These are phyloP conservation scores for Crocidura indochinensis DNA, from an alignment of 2,797 vertebrate species.

Conservation along the genomic window DNA sequence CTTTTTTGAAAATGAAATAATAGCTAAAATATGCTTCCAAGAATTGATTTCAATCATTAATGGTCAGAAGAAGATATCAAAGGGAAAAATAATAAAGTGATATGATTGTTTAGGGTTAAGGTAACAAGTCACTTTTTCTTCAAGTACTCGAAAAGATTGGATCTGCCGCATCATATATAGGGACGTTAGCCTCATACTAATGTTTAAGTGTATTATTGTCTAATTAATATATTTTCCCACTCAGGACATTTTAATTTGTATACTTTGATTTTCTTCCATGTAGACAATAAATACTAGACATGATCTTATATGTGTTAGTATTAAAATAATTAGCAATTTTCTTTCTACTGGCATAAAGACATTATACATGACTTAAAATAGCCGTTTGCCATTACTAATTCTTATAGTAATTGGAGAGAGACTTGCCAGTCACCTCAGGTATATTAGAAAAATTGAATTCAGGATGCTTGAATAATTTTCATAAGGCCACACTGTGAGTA, in stretches of 20 bases:
- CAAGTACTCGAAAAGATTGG: not conserved
- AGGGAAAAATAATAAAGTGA: not conserved
- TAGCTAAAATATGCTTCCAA: no score
- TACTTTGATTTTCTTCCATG: not conserved
- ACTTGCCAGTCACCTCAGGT: not conserved
- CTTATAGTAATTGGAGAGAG: not conserved
- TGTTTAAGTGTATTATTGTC: not conserved
- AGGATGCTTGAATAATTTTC: not conserved
- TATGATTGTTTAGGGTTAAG: not conserved
- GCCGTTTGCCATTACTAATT: not conserved
- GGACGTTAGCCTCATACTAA: not conserved
- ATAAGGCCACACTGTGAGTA: not conserved
- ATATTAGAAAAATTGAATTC: not conserved
- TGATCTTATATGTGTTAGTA: not conserved
- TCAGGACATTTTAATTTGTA: not conserved
- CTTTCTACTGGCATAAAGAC: not conserved
- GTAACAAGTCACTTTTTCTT: not conserved
- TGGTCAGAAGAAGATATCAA: not conserved
- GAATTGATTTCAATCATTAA: not conserved
- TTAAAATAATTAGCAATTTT: not conserved
- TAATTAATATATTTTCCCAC: not conserved
- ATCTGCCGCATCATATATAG: not conserved
- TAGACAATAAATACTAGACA: not conserved
- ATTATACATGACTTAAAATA: not conserved
- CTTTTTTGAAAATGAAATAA: not conserved